Conservation (phyloP, 2,797 vertebrate genomes). For the Oreortyx pictus region DNA sequence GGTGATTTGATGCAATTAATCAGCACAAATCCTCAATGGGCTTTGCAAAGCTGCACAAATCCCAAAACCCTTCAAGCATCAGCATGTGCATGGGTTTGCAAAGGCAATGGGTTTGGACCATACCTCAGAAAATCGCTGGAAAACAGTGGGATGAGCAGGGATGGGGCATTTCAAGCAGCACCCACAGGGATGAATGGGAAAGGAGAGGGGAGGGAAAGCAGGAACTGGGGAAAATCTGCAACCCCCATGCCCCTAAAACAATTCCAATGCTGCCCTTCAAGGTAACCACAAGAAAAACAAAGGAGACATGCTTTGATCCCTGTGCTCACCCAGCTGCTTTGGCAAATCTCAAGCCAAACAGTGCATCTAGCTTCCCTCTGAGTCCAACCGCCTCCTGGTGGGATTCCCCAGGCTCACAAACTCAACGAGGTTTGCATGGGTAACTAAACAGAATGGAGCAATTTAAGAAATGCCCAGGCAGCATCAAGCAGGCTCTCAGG, state of each 20-base stretch:
- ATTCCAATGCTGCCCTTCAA: rapidly evolving
- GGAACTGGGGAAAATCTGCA: neutral
- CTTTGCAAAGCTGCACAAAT: neutral
- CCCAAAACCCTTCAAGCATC: neutral
- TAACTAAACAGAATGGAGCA: conserved; percentile 19
- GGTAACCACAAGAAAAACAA: neutral
- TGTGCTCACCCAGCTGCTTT: neutral
- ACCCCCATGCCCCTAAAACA: neutral
- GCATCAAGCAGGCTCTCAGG: neutral
- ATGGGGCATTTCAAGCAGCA: neutral
- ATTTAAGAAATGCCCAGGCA: neutral
- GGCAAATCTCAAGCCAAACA: neutral
- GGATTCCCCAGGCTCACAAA: conserved; percentile 24
- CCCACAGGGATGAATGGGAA: rapidly evolving
- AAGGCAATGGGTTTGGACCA: rapidly evolving
- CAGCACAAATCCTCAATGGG: neutral
- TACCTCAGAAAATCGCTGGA: neutral
- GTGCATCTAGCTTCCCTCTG: neutral
- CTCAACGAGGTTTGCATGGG: conserved; percentile 14
- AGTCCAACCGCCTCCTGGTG: neutral
- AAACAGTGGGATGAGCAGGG: neutral
- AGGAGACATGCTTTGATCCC: neutral
- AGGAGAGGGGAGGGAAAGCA: neutral
- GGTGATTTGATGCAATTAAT: neutral
- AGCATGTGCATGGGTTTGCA: rapidly evolving